Evolutionary conservation across 2,888 invertebrate genomes (phyloP).

Genomic region (Drosophila atroscutellata): DNA sequence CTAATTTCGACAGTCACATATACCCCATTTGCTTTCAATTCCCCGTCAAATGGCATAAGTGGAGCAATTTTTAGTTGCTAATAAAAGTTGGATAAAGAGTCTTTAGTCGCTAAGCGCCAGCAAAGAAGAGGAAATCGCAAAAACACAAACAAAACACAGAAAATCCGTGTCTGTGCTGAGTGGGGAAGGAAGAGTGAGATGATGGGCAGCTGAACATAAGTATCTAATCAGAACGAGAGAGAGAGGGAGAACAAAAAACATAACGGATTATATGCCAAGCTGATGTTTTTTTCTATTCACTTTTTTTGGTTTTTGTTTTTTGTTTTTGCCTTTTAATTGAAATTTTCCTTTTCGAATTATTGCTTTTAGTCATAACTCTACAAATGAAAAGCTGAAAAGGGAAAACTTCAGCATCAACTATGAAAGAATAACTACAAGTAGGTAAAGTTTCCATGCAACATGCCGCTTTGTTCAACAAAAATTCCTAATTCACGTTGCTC

Average conservation of each 20-base stretch:
- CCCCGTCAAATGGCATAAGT: slow-evolving; percentile 17
- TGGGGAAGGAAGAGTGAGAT: not conserved
- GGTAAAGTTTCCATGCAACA: not conserved
- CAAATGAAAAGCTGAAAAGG: not conserved
- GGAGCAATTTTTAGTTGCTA: slow-evolving; percentile 18
- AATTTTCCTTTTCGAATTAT: not conserved
- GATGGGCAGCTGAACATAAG: not conserved
- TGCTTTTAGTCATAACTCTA: not conserved
- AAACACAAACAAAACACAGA: slow-evolving; percentile 10
- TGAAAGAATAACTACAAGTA: not conserved
- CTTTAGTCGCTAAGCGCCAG: slow-evolving; percentile 31
- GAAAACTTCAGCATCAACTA: not conserved
- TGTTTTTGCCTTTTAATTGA: not conserved
- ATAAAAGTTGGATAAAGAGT: slow-evolving; percentile 50
- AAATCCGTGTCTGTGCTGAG: slow-evolving; percentile 13
- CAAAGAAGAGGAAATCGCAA: slow-evolving; percentile 22
- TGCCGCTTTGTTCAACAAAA: not conserved
- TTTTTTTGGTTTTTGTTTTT: not conserved
- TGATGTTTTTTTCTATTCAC: not conserved
- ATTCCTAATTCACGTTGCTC: not conserved
- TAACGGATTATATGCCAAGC: not conserved
- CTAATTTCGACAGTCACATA: not conserved
- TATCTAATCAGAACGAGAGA: not conserved
- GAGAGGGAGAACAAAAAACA: not conserved
- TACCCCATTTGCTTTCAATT: slow-evolving; percentile 1